Percentiles rank a stretch among this genome's conserved stretches.
These are phyloP conservation scores for Sebastes taczanowskii DNA, from an alignment of 2,797 vertebrate genomes.

Conservation along the genomic window DNA sequence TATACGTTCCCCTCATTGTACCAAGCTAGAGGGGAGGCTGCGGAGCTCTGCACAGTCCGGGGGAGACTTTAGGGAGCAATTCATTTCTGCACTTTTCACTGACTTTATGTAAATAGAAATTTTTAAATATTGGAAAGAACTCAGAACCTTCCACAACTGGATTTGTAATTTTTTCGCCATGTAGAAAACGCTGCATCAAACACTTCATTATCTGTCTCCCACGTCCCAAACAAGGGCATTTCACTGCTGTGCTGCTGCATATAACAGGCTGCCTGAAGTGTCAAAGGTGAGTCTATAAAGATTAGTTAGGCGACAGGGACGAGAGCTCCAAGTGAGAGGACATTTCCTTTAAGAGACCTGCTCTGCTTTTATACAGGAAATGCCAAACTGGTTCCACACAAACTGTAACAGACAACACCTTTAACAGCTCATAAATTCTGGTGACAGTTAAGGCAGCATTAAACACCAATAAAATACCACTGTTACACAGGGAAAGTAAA, in stretches of 20 bases:
- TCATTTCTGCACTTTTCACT: constrained; percentile 54
- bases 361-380: constrained; percentile 82
- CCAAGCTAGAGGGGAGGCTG: constrained; percentile 46
- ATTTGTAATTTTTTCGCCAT: constrained; percentile 19
- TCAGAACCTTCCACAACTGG: constrained; percentile 6
- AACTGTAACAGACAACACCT: constrained; percentile 76
- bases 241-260: constrained; percentile 38
- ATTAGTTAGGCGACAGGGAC: constrained; percentile 75
- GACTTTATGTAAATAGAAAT: constrained; percentile 65
- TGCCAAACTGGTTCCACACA: constrained; percentile 79
- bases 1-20: constrained; percentile 65
- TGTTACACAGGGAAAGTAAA: constrained; percentile 30
- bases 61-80: constrained; percentile 60
- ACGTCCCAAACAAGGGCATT: constrained; percentile 58
- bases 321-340: constrained; percentile 66
- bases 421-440: constrained; percentile 76
- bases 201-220: constrained; percentile 44
- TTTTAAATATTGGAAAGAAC: constrained; percentile 51
- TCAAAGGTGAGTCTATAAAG: constrained; percentile 80
- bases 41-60: constrained; percentile 33
- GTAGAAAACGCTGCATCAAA: constrained; percentile 4
- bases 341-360: constrained; percentile 74
- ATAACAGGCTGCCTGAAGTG: constrained; percentile 54
- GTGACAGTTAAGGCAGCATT: constrained; percentile 57
- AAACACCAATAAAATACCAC: constrained; percentile 53